phyloP scores from a whole-genome alignment of 2,113 vertebrate genomes.

The Puntigrus tetrazona region DNA sequence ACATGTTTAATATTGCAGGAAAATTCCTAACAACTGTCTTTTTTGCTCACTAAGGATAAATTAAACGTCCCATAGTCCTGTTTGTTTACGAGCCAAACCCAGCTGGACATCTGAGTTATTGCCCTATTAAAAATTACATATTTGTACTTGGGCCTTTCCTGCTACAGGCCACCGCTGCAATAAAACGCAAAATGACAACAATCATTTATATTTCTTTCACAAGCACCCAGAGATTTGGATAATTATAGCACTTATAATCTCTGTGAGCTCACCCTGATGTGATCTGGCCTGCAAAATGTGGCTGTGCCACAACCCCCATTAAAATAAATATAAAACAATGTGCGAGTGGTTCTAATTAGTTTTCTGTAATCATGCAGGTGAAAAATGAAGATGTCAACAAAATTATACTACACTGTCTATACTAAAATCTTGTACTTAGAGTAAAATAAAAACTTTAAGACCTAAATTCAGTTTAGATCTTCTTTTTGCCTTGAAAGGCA shows the following conservation, averaged over 20 bases:
- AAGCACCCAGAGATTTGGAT: conserved; percentile 54
- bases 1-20: neutral
- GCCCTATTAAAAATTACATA: conserved; percentile 74
- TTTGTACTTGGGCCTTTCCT: conserved; percentile 62
- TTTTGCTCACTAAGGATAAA: conserved; percentile 25
- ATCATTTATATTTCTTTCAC: conserved; percentile 66
- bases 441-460: neutral
- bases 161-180: conserved; percentile 59
- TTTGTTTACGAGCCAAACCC: conserved; percentile 43
- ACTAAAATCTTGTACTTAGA: neutral
- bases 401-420: neutral
- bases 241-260: conserved; percentile 54
- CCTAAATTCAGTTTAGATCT: neutral
- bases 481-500: neutral
- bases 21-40: conserved; percentile 5
- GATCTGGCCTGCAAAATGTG: conserved; percentile 1
- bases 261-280: conserved; percentile 44
- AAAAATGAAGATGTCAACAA: neutral
- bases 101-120: conserved; percentile 76
- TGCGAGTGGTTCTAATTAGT: neutral
- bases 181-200: conserved; percentile 69
- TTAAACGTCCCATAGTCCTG: neutral
- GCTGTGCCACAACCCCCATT: neutral
- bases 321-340: neutral
- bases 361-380: neutral